Base-by-base conservation (phyloP, 2,888 invertebrate genomes). In the Erebia epiphron region DNA sequence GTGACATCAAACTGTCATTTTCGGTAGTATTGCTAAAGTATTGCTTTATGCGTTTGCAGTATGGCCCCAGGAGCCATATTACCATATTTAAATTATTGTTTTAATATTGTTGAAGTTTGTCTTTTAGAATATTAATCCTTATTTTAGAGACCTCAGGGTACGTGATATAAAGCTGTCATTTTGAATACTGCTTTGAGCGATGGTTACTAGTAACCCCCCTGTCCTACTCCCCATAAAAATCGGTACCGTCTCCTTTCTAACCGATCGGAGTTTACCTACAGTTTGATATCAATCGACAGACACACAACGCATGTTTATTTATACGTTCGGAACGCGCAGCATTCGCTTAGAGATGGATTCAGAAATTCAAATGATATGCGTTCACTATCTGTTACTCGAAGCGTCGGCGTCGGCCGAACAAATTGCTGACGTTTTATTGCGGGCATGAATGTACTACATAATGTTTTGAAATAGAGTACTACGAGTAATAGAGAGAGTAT, bases 211-310 rank as follows among this genome's bases (percentile, higher is more conserved):
- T 26, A 26, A 26, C 26, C 26, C 26, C 4, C 26, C 26, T 26
- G 26, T 26, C 35, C 35, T 35, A 5, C 35, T 5, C 35, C 35
- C 35, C 35, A 35, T 35, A 35, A 5, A 35, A 7, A 35, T 35
- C 35, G 5, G 7, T 5, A 35, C 35, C 35, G 35, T 35, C 35
- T 7, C 35, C 35, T 35, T 62, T 62, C 62, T 21, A 62, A 14
- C 14, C 2, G 14, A 8, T 4, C 46, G 13, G 46, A 4, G 61
- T 41, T 35, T 18, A 18, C 14, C 18, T 62, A 21, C 62, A 14
- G 49, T 49, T 49, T 49, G 61, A 21, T 62, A 46, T 49, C 62
- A 49, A 61, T 49, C 41, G 61, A 61, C 61, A 46, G 61, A 61
- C 46, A 61, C 1, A 46, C 61, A 52, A 8, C 46, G 11, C 18